Base-by-base conservation (phyloP, 92 coral and sea anemone species). In the Epizoanthus ramosus region DNA sequence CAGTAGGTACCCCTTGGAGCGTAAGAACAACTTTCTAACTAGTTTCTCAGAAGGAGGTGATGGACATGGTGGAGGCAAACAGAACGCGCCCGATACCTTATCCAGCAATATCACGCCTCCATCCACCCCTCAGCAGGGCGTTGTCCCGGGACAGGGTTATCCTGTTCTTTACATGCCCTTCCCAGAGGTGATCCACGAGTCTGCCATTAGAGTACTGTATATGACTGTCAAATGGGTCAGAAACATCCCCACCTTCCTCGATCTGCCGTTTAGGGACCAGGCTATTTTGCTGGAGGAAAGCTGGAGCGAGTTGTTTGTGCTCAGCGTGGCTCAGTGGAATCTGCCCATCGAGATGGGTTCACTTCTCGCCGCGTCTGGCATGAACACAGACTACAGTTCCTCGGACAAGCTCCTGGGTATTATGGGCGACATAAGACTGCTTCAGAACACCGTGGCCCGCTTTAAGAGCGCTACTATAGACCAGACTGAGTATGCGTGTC, bases 181-280 rank as follows among this genome's bases (percentile, higher is more conserved):
- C 57, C 97, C 97, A 37, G 99, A 96, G 63, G 91, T 90, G 89
- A 80, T 96, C 63, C 85, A 96, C 68, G 99, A 96, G 71, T 94
- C 99, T n/a, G 98, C 99, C 6, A 88, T 94, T 71, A 87, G 98
- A 64, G 86, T 96, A 43, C 85, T 96, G 28, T 94, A 92, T 45
- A 92, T 96, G 94, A 94, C 99, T 3, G 98, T 96, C 19, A 95
- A 96, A 75, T 96, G 99, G 99, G 97, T 96, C n/a, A 92, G 95
- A 35, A 92, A 96, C 64, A 96, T 96, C 33, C 99, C 99, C 3
- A 96, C 99, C 10, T 96, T 96, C 74, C 90, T 92, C 37, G 99
- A 96, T 68, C 89, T 96, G 65, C 98, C 99, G 6, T 94, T 94
- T 73, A 92, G 98, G 45, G 99, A 96, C 74, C 99, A 96, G 73